Evolutionary conservation across 2,113 vertebrate species (phyloP), one percentile per base, ranked within the genome.

Genomic region (Syngnathus floridae): DNA sequence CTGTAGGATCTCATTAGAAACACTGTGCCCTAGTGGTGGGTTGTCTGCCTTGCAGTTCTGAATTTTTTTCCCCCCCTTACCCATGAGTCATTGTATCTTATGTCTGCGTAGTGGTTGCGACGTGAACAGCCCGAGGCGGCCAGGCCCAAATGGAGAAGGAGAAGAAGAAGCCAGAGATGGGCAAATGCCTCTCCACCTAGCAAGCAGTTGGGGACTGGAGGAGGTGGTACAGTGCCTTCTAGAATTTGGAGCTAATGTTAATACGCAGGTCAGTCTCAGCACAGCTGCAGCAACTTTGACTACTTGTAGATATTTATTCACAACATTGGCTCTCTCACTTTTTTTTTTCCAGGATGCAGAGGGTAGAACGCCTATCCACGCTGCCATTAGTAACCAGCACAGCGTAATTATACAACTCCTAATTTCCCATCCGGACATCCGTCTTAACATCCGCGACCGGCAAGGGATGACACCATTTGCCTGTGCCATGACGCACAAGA

Each of bases 401-500:
- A 87, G 88, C 4, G 88, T 96, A 83, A 98, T 99, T 68, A 99
- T 99, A 71, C 95, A 98, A 89, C 87, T 98, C 71, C 89, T 99
- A 85, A 95, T 98, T 74, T 98, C 94, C 2, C 96, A 98, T 75
- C 95, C 96, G 0, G 93, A 95, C 37, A 97, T 99, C 78, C 93
- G 93, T 60, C 84, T 99, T 17, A 95, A 90, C 14, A 81, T 94
- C 7, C 93, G 97, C 14, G 97, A 99, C 84, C 91, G 97, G 46
- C 97, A 96, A 82, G 95, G 96, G 71, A 92, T 95, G 91, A 98
- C 96, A 5, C 97, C 97, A 0, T 98, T 99, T 13, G 95, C 96
- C 60, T 99, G 97, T 16, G 97, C 96, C 52, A 99, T 99, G 97
- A 98, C 94, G 0, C 93, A 94, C 60, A 99, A 98, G 88, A 99